Evolutionary conservation across 2,797 vertebrate genomes (phyloP).

Genomic region (Pygocentrus nattereri): DNA sequence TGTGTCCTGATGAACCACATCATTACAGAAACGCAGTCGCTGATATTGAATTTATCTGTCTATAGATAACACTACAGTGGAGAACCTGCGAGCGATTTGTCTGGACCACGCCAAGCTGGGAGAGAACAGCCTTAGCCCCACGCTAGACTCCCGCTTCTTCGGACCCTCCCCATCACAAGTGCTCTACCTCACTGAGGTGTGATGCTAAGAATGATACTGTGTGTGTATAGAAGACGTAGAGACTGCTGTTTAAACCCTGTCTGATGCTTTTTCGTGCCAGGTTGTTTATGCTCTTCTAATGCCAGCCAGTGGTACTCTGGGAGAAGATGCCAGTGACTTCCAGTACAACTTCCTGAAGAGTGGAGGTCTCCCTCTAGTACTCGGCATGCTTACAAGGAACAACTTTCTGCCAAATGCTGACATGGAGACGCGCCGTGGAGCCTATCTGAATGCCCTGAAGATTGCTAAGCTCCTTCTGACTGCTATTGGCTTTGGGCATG

Average conservation of each 20-base stretch:
- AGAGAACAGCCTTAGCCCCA: slow-evolving; percentile 96
- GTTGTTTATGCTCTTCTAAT: slow-evolving; percentile 98
- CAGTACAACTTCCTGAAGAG: slow-evolving; percentile 98
- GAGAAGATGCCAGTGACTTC: slow-evolving; percentile 96
- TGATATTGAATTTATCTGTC: slow-evolving; percentile 32
- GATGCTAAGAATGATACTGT: slow-evolving; percentile 57
- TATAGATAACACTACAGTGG: slow-evolving; percentile 96
- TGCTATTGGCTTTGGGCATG: slow-evolving; percentile 94
- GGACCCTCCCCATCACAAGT: slow-evolving; percentile 98
- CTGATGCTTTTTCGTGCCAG: slow-evolving; percentile 66
- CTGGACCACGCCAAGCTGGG: slow-evolving; percentile 97
- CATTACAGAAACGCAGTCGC: neutral
- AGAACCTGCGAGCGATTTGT: slow-evolving; percentile 95
- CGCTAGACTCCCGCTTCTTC: slow-evolving; percentile 96
- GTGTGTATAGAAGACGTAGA: neutral
- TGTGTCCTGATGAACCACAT: neutral
- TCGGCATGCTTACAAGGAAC: slow-evolving; percentile 98
- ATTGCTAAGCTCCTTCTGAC: slow-evolving; percentile 95
- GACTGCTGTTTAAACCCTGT: neutral
- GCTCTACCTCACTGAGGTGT: slow-evolving; percentile 97
- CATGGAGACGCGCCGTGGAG: slow-evolving; percentile 96
- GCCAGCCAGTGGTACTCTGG: slow-evolving; percentile 96
- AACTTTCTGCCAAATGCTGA: slow-evolving; percentile 97
- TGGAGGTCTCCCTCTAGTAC: slow-evolving; percentile 93
- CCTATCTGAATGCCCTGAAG: slow-evolving; percentile 96